Base-by-base conservation (phyloP, 2,888 invertebrate species). In the Zelleria hepariella region DNA sequence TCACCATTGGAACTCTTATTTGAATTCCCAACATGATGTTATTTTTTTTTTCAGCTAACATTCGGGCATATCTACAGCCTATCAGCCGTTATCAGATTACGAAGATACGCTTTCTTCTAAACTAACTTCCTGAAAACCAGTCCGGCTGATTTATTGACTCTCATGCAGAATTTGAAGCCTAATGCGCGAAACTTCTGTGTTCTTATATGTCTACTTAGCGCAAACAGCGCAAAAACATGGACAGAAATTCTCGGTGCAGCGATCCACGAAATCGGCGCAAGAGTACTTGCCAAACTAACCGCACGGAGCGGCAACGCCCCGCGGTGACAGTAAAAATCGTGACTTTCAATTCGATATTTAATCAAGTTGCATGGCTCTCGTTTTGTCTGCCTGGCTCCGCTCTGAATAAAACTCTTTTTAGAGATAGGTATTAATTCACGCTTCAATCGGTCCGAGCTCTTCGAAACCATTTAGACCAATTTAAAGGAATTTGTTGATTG, bases 191-290 rank as follows among this genome's bases (percentile, higher is more conserved):
- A 42, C 32, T 42, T 42, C 32, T 42, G 32, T 15, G 32, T n/a
- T n/a, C n/a, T n/a, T n/a, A n/a, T n/a, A 15, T 15, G 32, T 15
- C 10, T 15, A 5, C 15, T 42, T 42, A 15, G 32, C 32, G 10
- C 32, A 10, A 15, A 42, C 15, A 42, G 32, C 32, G 32, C 32
- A 42, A 42, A 42, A 42, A 42, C 32, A 42, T 4, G 3, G 32
- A 27, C 27, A 32, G 21, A 18, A 55, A 20, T 55, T 65, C 47
- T 59, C 60, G 66, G 70, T 66, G 69, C 73, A 71, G 63, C 71
- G 69, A 73, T 73, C 70, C 71, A 72, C 65, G 66, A 76, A 73
- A 71, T 67, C 62, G 61, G 65, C 64, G 62, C 63, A 64, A 55
- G 47, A 51, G 54, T 58, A 60, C 58, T 25, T 54, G 58, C 59